Conservation (phyloP, 2,888 invertebrate genomes). For the Hemistola chrysoprasaria region DNA sequence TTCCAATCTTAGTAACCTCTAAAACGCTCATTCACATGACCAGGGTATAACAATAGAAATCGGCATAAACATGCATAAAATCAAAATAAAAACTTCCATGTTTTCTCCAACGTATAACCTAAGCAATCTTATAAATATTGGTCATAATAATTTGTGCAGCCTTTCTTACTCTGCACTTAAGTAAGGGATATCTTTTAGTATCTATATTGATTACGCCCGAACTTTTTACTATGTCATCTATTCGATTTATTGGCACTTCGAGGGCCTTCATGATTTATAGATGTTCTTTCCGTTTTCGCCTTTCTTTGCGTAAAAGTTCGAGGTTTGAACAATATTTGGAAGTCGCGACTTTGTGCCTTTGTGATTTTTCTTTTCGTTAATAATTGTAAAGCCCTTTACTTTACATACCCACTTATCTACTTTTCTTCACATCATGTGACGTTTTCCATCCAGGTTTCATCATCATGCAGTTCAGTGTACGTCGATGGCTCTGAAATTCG, state of each 20-base stretch:
- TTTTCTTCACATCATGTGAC: too few species aligned
- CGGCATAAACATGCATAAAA: conserved; percentile 1
- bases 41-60: too few species aligned
- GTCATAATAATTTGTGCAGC: conserved; percentile 16
- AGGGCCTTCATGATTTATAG: conserved; percentile 19
- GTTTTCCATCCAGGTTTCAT: conserved; percentile 89
- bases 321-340: conserved; percentile 8
- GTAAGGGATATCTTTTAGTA: conserved; percentile 15
- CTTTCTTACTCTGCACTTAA: conserved; percentile 9
- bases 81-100: not conserved
- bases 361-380: not conserved
- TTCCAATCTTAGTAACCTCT: too few species aligned
- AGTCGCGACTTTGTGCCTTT: not conserved
- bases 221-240: conserved; percentile 22
- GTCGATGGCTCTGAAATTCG: conserved; percentile 97
- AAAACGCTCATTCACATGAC: too few species aligned
- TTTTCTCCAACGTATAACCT: conserved; percentile 7
- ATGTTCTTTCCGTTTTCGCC: conserved; percentile 15
- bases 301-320: conserved; percentile 13
- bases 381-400: too few species aligned
- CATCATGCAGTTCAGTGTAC: conserved; percentile 97
- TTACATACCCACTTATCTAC: too few species aligned
- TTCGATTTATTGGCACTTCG: conserved; percentile 22
- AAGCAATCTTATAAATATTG: conserved; percentile 5
- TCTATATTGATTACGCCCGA: conserved; percentile 21